These are phyloP conservation scores for Neostethus bicornis DNA, from an alignment of 2,797 vertebrate genomes.

Conservation along the genomic window DNA sequence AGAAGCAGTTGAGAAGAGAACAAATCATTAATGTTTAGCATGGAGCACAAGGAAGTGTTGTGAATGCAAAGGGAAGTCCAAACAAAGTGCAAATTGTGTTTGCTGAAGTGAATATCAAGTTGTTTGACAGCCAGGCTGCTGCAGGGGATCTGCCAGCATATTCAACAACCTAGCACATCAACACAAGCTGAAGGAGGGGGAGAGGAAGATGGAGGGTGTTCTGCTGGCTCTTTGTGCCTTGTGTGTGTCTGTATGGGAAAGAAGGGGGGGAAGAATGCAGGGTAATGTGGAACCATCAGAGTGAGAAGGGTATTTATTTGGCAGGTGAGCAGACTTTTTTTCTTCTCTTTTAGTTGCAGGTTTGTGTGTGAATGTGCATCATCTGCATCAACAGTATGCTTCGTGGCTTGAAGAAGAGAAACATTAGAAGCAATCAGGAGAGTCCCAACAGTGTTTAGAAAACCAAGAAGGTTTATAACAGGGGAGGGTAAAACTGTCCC, in stretches of 20 bases:
- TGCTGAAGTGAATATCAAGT: conserved; percentile 60
- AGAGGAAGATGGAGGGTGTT: background rate
- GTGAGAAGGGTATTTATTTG: conserved; percentile 40
- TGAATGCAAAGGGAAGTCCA: conserved; percentile 32
- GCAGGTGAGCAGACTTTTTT: conserved; percentile 29
- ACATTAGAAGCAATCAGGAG: too few species aligned
- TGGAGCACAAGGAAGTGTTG: conserved; percentile 32
- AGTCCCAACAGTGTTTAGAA: too few species aligned
- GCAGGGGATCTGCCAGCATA: conserved; percentile 52
- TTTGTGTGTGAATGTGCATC: background rate
- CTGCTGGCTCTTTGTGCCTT: conserved; percentile 27
- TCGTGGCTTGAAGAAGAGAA: background rate
- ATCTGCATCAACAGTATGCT: conserved; percentile 3
- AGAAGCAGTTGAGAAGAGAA: conserved; percentile 1
- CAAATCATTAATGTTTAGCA: conserved; percentile 42
- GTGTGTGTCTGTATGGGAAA: conserved; percentile 5
- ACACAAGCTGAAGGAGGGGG: conserved; percentile 21
- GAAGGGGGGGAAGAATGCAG: background rate
- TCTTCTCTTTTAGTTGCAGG: conserved; percentile 15
- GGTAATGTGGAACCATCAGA: conserved; percentile 1
- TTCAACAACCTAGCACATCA: conserved; percentile 56
- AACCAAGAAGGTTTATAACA: too few species aligned
- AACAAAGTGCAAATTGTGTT: conserved; percentile 64
- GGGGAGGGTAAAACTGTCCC: too few species aligned
- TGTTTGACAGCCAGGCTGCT: conserved; percentile 54